Base-by-base conservation (phyloP, 2,797 vertebrate species). In the Cottoperca gobio region DNA sequence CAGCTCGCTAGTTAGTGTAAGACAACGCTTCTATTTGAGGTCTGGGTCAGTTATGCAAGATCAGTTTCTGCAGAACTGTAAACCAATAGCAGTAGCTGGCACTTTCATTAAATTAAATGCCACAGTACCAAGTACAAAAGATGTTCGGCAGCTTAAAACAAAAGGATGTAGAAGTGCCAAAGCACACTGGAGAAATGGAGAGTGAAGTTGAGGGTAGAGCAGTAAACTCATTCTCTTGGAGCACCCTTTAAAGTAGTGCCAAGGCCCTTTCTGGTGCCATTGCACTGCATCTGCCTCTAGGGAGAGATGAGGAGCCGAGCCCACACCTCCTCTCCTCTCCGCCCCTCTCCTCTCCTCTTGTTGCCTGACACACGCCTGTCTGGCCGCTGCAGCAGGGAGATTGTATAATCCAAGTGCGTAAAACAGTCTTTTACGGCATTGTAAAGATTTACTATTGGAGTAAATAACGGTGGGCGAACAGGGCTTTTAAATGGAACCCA, bases 381-480 rank as follows among this genome's bases (percentile, higher is more conserved):
- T 91, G 84, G 79, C 81, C 69, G 63, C 87, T 86, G 89, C 89
- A 79, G 90, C 75, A 77, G 85, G 79, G 86, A 89, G 92, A 92
- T 92, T 93, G 91, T 94, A 91, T 94, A 94, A 93, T 92, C 89
- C 83, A 73, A 93, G 89, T 93, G 92, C 92, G 93, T 94, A 94
- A 94, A 95, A 93, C 89, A 90, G 89, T 93, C 85, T 93, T 95
- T 95, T 95, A 94, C 93, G 76, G 88, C 93, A 95, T 93, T 94
- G 94, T 95, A 94, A 96, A 95, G 93, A 95, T 95, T 96, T 95
- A 96, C 94, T 90, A 93, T 92, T 93, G 92, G 91, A 92, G 92
- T 95, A 94, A 96, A 95, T 96, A 95, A 94, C 86, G 68, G 91
- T 89, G 90, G 89, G 88, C 87, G 91, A 95, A 93, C 92, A 93